Evolutionary conservation across 1,140 invertebrate species (phyloP), one percentile per base, ranked within the genome.

Genomic region (Zaprionus capensis): DNA sequence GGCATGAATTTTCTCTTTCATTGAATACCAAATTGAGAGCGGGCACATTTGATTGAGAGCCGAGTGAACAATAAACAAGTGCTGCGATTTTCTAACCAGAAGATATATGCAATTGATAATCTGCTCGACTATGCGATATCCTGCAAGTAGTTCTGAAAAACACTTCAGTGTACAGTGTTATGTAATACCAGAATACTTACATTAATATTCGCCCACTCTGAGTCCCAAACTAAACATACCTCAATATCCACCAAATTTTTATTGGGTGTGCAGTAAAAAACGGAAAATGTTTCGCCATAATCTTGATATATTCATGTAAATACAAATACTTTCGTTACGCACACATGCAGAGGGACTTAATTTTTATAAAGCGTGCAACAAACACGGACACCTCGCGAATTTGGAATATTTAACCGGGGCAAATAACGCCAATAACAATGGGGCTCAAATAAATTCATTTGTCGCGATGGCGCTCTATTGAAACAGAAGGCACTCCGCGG

Each of bases 361-460:
- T 51, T 51, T 51, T 51, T 51, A 17, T 46, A 17, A 46, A 46
- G 41, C n/a, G 41, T 12, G 20, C 46, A 51, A 24, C 46, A 24
- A 65, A 44, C 17, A 51, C 20, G 61, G 46, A 26, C 73, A 76
- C 73, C 61, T 76, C 59, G 41, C 67, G 22, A 57, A 58, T 71
- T 71, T 59, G 61, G 62, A 53, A 62, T 73, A 71, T 73, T 85
- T 73, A 79, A 65, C 49, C 38, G 49, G 34, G 55, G 69, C 69
- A 82, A 87, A 86, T 73, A 87, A 76, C 71, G 66, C 68, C 53
- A 58, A 67, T 76, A 65, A 71, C 71, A 78, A 63, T 58, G 65
- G 56, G 69, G 17, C 15, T 12, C 22, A 59, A 80, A 72, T 84
- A 74, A 80, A 75, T 77, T 79, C 65, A 82, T 79, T 74, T 76